Evolutionary conservation across 2,888 invertebrate genomes (phyloP).

Genomic region (Drosophila barbarae): DNA sequence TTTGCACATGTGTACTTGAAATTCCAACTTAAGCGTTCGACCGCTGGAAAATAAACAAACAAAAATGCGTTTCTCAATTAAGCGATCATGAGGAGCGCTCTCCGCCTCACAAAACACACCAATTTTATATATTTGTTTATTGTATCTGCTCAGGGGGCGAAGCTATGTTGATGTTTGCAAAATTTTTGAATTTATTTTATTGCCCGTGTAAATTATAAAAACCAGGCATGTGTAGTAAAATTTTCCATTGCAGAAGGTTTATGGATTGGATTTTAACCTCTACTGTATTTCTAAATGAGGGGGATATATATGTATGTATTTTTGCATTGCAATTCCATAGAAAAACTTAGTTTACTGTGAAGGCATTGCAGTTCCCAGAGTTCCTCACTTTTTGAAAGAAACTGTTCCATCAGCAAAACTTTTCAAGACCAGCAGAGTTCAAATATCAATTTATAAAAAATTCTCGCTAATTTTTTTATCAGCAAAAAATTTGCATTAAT

Average conservation of each 20-base stretch:
- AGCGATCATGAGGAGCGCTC: not conserved
- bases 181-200: constrained; percentile 14
- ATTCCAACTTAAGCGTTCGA: constrained; percentile 5
- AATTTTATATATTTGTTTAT: not conserved
- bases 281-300: not conserved
- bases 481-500: constrained; percentile 9
- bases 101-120: not conserved
- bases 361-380: not conserved
- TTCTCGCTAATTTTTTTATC: constrained; percentile 10
- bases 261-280: not conserved
- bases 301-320: not conserved
- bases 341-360: not conserved
- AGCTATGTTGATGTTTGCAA: constrained; percentile 5
- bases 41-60: constrained; percentile 4
- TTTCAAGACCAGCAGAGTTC: not conserved
- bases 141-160: not conserved
- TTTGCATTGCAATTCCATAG: not conserved
- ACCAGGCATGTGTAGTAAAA: constrained; percentile 3
- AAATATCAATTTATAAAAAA: not conserved
- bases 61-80: constrained; percentile 5
- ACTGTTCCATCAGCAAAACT: not conserved
- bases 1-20: constrained; percentile 6
- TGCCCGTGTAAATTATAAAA: constrained; percentile 17
- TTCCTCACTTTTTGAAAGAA: not conserved
- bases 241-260: not conserved